Percentiles rank a stretch among this genome's conserved stretches.
These are phyloP conservation scores for Littorina saxatilis DNA, from an alignment of 1,140 invertebrate species.

Conservation along the genomic window DNA sequence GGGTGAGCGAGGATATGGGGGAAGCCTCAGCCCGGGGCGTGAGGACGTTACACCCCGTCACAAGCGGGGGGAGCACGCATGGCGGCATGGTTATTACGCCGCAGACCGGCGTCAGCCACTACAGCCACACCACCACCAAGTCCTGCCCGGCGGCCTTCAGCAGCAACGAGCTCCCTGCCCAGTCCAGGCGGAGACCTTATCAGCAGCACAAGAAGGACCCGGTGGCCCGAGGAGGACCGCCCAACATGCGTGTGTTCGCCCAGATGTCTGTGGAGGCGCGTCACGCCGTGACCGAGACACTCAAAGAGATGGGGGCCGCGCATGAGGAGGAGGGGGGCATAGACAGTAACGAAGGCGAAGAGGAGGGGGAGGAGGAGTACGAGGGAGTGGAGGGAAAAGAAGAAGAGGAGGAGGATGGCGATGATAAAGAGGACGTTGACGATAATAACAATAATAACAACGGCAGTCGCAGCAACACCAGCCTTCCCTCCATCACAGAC, in stretches of 20 bases:
- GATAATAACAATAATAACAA: neutral
- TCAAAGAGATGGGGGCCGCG: conserved; percentile 43
- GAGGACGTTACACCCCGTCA: neutral
- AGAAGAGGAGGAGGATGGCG: neutral
- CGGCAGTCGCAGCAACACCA: conserved; percentile 7
- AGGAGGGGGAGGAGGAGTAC: conserved; percentile 17
- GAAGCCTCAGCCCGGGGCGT: neutral
- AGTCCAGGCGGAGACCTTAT: neutral
- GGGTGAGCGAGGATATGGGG: neutral
- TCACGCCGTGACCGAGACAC: conserved; percentile 56
- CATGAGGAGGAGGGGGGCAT: neutral
- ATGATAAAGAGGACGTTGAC: too few species aligned
- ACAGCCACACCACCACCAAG: conserved; percentile 47
- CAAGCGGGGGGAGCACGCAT: neutral
- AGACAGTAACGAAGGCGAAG: neutral
- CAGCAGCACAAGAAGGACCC: neutral
- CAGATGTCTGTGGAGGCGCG: conserved; percentile 62
- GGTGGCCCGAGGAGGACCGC: neutral
- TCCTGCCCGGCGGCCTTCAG: conserved; percentile 49
- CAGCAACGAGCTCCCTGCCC: neutral
- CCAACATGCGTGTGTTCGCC: conserved; percentile 40
- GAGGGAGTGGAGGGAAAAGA: neutral
- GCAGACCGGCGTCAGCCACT: conserved; percentile 5
- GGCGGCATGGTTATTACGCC: neutral
- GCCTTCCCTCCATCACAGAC: conserved; percentile 15